Percentiles rank a stretch among this genome's conserved stretches.
Conservation (phyloP, 2,888 invertebrate species). For the Labia minor region DNA sequence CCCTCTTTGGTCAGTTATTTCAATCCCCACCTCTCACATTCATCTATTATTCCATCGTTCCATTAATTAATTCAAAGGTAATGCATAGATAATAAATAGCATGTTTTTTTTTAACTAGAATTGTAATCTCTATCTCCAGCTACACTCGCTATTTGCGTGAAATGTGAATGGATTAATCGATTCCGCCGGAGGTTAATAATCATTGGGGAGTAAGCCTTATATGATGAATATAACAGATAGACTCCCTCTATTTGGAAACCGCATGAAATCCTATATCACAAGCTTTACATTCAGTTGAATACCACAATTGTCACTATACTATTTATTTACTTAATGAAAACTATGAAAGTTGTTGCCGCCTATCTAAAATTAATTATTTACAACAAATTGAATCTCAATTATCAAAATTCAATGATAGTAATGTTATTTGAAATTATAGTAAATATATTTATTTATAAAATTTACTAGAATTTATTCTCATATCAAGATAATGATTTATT, state of each 20-base stretch:
- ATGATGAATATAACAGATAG: background rate
- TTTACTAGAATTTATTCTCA: too few species aligned
- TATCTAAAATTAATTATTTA: background rate
- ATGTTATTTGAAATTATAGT: too few species aligned
- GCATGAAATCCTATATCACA: background rate
- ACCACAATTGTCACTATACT: background rate
- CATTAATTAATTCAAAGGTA: too few species aligned
- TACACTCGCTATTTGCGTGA: background rate
- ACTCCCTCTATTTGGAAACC: background rate
- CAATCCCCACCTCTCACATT: too few species aligned
- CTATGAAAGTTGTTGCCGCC: background rate
- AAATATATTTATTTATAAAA: too few species aligned
- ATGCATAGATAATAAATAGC: too few species aligned
- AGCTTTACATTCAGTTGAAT: background rate
- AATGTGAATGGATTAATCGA: conserved; percentile 13
- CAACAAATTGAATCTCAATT: background rate
- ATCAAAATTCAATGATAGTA: too few species aligned
- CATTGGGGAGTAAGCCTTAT: conserved; percentile 6
- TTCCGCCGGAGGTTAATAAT: conserved; percentile 2
- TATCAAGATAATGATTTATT: too few species aligned
- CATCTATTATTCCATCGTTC: too few species aligned
- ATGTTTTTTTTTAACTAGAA: background rate
- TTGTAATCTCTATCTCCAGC: background rate
- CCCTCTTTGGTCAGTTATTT: too few species aligned
- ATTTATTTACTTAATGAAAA: conserved; percentile 7